A percentile compares a stretch with the other conserved stretches of the same genome.
Conservation (phyloP, 2,113 vertebrate species). For the Okapia johnstoni region DNA sequence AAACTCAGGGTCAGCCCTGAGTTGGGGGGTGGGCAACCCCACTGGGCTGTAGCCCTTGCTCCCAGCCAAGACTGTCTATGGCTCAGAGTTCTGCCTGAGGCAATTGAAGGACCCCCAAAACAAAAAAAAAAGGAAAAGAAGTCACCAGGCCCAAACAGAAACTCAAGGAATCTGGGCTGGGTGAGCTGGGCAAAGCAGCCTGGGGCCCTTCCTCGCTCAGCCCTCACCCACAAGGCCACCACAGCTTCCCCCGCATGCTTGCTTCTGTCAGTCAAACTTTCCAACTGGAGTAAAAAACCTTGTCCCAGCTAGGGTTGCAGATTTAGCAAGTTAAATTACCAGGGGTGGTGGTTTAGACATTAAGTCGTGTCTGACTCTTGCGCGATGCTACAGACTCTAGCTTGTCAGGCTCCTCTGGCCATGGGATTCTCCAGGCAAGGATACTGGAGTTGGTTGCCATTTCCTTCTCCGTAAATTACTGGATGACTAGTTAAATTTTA, state of each 20-base stretch:
- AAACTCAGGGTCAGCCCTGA: neutral
- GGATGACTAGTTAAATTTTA: neutral
- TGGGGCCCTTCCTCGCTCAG: neutral
- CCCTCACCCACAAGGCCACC: neutral
- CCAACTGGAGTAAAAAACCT: neutral
- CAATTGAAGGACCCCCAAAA: rapidly evolving
- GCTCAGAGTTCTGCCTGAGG: rapidly evolving
- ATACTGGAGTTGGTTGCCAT: neutral
- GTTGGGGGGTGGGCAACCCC: neutral
- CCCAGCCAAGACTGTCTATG: neutral
- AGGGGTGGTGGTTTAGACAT: rapidly evolving
- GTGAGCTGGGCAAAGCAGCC: neutral
- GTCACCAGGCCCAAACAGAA: rapidly evolving
- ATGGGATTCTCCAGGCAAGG: neutral
- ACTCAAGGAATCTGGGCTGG: too few species aligned
- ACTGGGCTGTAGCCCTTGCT: rapidly evolving
- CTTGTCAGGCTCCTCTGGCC: neutral
- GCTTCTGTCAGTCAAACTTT: rapidly evolving
- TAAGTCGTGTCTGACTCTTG: neutral
- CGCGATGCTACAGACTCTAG: neutral
- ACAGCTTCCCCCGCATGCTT: rapidly evolving
- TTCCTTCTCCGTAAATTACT: neutral
- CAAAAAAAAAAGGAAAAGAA: neutral
- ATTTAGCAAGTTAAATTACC: too few species aligned
- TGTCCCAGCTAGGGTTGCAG: neutral